These are phyloP conservation scores for Sitta europaea DNA, from an alignment of 2,113 vertebrate genomes.

Conservation along the genomic window DNA sequence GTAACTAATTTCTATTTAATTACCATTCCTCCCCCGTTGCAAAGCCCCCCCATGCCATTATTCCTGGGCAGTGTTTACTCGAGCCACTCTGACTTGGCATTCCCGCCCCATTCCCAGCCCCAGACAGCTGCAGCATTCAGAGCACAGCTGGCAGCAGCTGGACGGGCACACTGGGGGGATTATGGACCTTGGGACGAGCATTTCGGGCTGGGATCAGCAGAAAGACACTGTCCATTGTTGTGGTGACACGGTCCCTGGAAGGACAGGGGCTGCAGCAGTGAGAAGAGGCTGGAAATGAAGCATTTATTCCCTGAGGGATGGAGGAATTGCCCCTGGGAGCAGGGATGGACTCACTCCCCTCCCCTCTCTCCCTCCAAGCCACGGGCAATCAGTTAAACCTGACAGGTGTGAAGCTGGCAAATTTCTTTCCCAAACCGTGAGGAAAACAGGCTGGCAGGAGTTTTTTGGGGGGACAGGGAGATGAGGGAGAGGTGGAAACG, in stretches of 20 bases:
- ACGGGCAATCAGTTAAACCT: slow-evolving; percentile 31
- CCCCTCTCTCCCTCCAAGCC: not conserved
- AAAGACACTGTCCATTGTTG: not conserved
- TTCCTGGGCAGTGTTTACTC: not conserved
- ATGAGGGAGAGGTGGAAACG: not conserved
- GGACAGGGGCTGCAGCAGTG: not conserved
- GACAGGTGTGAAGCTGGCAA: slow-evolving; percentile 47
- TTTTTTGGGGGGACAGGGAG: not conserved
- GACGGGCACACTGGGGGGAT: not conserved
- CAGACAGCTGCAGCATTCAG: slow-evolving; percentile 48
- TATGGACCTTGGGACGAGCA: not conserved
- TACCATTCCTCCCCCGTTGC: not conserved
- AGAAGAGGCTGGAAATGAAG: not conserved
- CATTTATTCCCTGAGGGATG: not conserved
- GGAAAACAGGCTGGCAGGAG: slow-evolving; percentile 20
- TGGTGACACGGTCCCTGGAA: not conserved
- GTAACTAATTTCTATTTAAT: slow-evolving; percentile 62
- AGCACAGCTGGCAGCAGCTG: slow-evolving; percentile 59
- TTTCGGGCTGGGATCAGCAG: not conserved
- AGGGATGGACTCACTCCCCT: not conserved
- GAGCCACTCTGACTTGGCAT: not conserved
- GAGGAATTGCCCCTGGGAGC: not conserved
- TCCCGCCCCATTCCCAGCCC: not conserved
- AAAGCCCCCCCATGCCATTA: not conserved
- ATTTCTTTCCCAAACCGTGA: not conserved